Evolutionary conservation across 1,140 invertebrate species (phyloP), one percentile per base, ranked within the genome.

Genomic region (Hyposmocoma kahamanoa): DNA sequence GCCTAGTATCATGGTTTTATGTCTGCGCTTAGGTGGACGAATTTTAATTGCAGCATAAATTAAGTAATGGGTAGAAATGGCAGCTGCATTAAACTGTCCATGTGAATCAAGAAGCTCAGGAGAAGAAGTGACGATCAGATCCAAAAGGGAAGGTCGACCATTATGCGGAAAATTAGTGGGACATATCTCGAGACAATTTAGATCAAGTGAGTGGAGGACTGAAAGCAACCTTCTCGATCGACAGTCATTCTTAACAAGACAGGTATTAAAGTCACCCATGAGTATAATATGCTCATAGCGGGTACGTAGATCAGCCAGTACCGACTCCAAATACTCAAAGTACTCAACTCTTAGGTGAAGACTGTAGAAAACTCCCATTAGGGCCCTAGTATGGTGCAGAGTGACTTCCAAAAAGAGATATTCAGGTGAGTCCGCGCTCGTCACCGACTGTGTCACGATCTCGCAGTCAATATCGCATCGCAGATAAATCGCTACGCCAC

Each of bases 151-250:
- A 2, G 28, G 28, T 2, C 10, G 28, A 21, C 39, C 39, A 43
- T 43, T 43, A 43, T 43, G 42, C 1, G 42, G 42, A 17, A 43
- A 43, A 28, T 26, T 22, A 3, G 42, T 43, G n/a, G 42, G n/a
- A 1, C 6, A 8, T 5, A 43, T 5, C 15, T 22, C 22, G 15
- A 43, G 13, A 24, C 24, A 13, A 13, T n/a, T 15, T 0, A 43
- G 22, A 10, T 43, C 18, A 3, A 43, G 15, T 17, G 42, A 43
- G 10, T 21, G 9, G 21, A 13, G 13, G 13, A 43, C 22, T 1
- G 42, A 28, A 24, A 3, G 21, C 10, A 43, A 18, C 13, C 19
- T 42, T 13, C 9, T 9, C 8, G 39, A 42, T 13, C 39, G 39
- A 22, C 3, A 13, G 13, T 42, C 39, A 21, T 42, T 42, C 21